phyloP scores from a whole-genome alignment of 2,113 vertebrate genomes.

The Sturnira hondurensis region DNA sequence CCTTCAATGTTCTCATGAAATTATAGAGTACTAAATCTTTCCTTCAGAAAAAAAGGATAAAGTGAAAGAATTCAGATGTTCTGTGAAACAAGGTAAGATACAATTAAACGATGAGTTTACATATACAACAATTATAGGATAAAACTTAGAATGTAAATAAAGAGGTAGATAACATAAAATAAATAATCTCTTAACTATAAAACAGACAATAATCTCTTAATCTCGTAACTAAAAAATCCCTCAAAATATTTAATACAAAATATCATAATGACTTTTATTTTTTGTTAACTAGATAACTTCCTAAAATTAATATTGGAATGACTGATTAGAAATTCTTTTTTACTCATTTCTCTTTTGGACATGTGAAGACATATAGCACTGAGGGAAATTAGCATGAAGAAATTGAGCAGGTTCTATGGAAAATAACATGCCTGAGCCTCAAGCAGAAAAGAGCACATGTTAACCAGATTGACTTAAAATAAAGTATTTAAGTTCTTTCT shows the following conservation, averaged over 20 bases:
- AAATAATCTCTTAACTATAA: neutral
- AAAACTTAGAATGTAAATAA: neutral
- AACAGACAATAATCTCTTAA: neutral
- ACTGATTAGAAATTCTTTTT: neutral
- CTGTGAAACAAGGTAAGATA: neutral
- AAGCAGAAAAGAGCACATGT: neutral
- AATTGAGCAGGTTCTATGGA: neutral
- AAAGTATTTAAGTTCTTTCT: neutral
- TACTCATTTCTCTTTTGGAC: neutral
- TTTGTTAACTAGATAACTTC: neutral
- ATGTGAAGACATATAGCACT: neutral
- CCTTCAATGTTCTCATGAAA: neutral
- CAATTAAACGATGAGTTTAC: neutral
- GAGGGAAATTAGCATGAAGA: neutral
- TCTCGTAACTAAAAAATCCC: neutral
- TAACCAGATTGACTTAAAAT: neutral
- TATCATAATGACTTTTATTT: neutral
- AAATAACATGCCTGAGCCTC: neutral
- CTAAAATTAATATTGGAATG: neutral
- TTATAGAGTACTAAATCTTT: neutral
- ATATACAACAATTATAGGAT: neutral
- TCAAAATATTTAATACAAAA: neutral
- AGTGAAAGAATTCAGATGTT: neutral
- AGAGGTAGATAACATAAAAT: neutral
- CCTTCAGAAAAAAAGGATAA: neutral